phyloP scores from a whole-genome alignment of 2,888 invertebrate genomes.

The Caenorhabditis doughertyi region DNA sequence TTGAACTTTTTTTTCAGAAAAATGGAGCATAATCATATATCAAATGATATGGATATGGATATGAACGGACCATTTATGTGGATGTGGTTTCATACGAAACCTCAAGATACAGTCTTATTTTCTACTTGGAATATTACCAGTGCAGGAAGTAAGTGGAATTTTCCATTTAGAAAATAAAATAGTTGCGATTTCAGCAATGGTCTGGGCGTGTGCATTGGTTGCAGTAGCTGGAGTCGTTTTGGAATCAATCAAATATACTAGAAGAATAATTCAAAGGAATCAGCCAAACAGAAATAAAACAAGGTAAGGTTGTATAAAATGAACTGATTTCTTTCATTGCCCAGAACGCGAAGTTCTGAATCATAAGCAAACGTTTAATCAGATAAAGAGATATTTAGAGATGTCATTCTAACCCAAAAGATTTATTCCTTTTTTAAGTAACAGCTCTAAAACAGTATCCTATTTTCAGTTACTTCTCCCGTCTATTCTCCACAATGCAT shows the following conservation, averaged over 20 bases:
- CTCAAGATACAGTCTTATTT: slow-evolving; percentile 80
- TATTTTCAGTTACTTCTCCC: slow-evolving; percentile 57
- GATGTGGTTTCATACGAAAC: slow-evolving; percentile 81
- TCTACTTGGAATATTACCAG: slow-evolving; percentile 77
- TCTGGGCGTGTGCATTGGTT: slow-evolving; percentile 74
- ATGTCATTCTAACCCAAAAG: no score
- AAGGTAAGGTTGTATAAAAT: slow-evolving; percentile 4
- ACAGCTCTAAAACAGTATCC: not conserved
- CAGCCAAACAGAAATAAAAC: slow-evolving; percentile 11
- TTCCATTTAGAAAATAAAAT: not conserved
- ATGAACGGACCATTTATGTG: slow-evolving; percentile 74
- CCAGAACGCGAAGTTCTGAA: no score
- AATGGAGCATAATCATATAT: slow-evolving; percentile 31
- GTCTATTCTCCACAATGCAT: slow-evolving; percentile 71
- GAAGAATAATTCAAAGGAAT: slow-evolving; percentile 69
- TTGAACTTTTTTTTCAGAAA: not conserved
- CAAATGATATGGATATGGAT: slow-evolving; percentile 53
- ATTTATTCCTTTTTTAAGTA: no score
- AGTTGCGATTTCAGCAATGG: slow-evolving; percentile 74
- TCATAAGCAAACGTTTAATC: no score
- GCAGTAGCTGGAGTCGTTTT: slow-evolving; percentile 71
- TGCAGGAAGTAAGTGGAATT: slow-evolving; percentile 69
- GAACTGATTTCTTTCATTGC: no score
- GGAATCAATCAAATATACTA: slow-evolving; percentile 76
- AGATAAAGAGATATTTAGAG: no score